Evolutionary conservation across 1,140 invertebrate species (phyloP).

Genomic region (Oncopodura yosiiana): DNA sequence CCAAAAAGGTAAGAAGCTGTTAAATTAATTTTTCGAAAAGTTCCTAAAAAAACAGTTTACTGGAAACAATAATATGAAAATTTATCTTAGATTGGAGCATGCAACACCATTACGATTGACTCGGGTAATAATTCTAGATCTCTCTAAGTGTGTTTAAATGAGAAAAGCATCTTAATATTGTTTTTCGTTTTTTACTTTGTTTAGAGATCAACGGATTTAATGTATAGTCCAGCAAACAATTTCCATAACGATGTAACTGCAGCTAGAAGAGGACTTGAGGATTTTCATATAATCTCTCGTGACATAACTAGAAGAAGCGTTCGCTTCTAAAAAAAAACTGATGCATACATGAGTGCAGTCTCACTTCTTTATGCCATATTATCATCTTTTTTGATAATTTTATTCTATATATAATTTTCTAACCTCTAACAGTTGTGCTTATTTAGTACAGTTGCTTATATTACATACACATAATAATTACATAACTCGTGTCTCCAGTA

Average conservation of each 20-base stretch:
- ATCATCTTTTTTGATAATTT: no score
- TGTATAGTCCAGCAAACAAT: conserved; percentile 22
- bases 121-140: background rate
- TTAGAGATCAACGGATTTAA: background rate
- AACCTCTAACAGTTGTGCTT: no score
- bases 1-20: conserved; percentile 39
- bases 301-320: conserved; percentile 29
- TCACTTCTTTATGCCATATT: no score
- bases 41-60: background rate
- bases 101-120: conserved; percentile 9
- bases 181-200: no score
- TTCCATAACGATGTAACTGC: conserved; percentile 18
- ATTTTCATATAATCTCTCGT: conserved; percentile 23
- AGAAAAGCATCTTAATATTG: background rate
- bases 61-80: background rate
- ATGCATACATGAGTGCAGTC: no score
- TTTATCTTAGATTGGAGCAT: background rate
- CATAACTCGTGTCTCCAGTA: no score
- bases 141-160: background rate
- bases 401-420: no score
- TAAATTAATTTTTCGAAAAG: background rate
- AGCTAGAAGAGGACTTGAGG: conserved; percentile 7
- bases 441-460: no score
- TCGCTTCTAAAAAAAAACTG: conserved; percentile 21
- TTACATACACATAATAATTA: no score